A percentile compares a stretch with the other conserved stretches of the same genome.
Evolutionary conservation across 2,113 vertebrate species (phyloP).

Genomic region (Otolemur garnettii): DNA sequence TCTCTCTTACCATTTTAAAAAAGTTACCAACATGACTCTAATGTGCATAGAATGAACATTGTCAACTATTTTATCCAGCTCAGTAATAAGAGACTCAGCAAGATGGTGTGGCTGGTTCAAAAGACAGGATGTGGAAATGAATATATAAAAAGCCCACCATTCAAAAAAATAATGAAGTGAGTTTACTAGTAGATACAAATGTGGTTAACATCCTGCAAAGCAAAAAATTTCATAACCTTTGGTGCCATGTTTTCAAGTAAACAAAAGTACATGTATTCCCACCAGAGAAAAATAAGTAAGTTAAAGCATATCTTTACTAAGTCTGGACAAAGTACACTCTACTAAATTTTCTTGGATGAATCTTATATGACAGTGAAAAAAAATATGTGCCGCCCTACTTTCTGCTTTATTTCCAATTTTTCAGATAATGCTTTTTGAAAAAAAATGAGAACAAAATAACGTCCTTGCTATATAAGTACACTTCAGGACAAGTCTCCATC

Average conservation of each 20-base stretch:
- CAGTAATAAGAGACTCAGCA: background rate
- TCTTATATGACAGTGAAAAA: constrained; percentile 23
- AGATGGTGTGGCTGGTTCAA: background rate
- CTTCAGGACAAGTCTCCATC: background rate
- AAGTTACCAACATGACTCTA: background rate
- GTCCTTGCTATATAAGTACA: background rate
- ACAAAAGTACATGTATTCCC: constrained; percentile 35
- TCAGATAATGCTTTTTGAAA: constrained; percentile 19
- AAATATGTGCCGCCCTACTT: background rate
- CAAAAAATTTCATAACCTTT: background rate
- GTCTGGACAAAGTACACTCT: background rate
- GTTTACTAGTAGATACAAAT: constrained; percentile 7
- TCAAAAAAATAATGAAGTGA: constrained; percentile 31
- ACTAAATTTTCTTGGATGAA: constrained; percentile 23
- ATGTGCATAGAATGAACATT: background rate
- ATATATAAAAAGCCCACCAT: background rate
- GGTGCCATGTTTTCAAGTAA: background rate
- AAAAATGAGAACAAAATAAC: background rate
- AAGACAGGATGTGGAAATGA: constrained; percentile 38
- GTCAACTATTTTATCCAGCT: background rate
- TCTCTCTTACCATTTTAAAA: background rate
- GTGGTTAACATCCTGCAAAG: background rate
- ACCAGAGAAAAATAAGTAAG: background rate
- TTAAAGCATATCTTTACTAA: background rate
- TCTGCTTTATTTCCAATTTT: constrained; percentile 14